Percentiles rank a stretch among this genome's conserved stretches.
These are phyloP conservation scores for Sminthurides aquaticus DNA, from an alignment of 2,888 invertebrate genomes.

Conservation along the genomic window DNA sequence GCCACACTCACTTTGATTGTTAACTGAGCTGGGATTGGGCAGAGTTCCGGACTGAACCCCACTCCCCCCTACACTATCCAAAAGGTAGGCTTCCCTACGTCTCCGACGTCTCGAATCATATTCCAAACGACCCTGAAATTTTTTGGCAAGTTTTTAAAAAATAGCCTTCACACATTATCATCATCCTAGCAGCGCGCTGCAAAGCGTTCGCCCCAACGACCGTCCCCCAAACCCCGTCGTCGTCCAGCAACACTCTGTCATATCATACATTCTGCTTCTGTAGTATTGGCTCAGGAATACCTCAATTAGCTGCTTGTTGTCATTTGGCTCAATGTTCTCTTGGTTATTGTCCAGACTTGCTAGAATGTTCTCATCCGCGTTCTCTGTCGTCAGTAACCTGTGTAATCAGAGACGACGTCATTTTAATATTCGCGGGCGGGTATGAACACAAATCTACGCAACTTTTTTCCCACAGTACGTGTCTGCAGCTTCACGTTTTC, in stretches of 20 bases:
- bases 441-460: no score
- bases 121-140: conserved; percentile 22
- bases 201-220: background rate
- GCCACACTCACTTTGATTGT: conserved; percentile 41
- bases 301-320: conserved; percentile 48
- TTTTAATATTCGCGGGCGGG: no score
- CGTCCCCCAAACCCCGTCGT: background rate
- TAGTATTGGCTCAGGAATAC: conserved; percentile 18
- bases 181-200: conserved; percentile 3
- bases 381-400: conserved; percentile 38
- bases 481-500: no score
- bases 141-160: conserved; percentile 24
- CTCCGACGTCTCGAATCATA: conserved; percentile 50
- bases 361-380: conserved; percentile 45
- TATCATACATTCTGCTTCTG: background rate
- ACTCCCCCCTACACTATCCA: conserved; percentile 43
- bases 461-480: no score
- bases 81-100: conserved; percentile 42
- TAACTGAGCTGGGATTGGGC: conserved; percentile 50
- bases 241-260: background rate
- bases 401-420: conserved; percentile 1
- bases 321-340: conserved; percentile 63
- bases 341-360: conserved; percentile 56
- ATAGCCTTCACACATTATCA: background rate
- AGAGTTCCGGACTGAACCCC: conserved; percentile 42